Evolutionary conservation across 2,888 invertebrate species (phyloP), one percentile per base, ranked within the genome.

Genomic region (Entomobrya multifasciata): DNA sequence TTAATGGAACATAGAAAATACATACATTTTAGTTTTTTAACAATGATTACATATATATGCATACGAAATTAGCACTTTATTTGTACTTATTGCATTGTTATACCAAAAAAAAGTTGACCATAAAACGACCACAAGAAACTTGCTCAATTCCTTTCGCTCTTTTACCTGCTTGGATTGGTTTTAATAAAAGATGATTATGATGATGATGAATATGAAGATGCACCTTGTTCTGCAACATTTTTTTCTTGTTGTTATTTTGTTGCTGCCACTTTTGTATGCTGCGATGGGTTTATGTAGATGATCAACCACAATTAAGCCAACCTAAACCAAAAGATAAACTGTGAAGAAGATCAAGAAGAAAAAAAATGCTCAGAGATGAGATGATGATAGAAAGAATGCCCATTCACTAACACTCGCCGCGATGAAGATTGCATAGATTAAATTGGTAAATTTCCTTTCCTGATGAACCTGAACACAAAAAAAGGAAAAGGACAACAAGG

Each of bases 251-350:
- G 13, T 4, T 10, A 25, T 11, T 36, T 30, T 36, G 2, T 4
- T 13, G 17, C 70, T 70, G 13, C 41, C n/a, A 17, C 41, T 5
- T 55, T 20, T 20, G 55, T 20, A 55, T 27, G 27, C 60, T 60
- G 13, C n/a, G n/a, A 25, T 60, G 5, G 60, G 60, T 6, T 13
- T 62, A n/a, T 30, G 36, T 8, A 17, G 62, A 65, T 65, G 81
- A 72, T 72, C 81, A 81, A 81, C 62, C 25, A 65, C 62, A 30
- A 65, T 36, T 65, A n/a, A 36, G 11, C 70, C 72, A 72, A 81
- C 81, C 81, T 65, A 77, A 70, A 65, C 1, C 78, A n/a, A 62
- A n/a, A 55, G 20, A 17, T 25, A 60, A 60, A 60, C n/a, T n/a
- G n/a, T 60, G 27, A 60, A 60, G 13, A 65, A 36, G 62, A 65